phyloP scores from a whole-genome alignment of 1,140 invertebrate species.

The Drosophila pruinosa region DNA sequence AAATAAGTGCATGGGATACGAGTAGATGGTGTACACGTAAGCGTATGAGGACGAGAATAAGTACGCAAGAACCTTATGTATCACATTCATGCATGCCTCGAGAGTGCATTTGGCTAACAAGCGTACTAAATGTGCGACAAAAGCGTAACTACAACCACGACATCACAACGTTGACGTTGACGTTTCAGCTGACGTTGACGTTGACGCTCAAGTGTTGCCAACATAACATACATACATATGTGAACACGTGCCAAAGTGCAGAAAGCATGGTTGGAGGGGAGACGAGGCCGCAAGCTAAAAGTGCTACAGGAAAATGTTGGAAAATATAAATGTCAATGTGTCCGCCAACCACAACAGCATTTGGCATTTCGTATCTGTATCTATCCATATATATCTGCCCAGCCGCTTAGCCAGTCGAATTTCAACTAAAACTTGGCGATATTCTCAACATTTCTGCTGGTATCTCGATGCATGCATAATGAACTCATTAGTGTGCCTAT shows the following conservation, averaged over 20 bases:
- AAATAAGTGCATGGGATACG: slow-evolving; percentile 34
- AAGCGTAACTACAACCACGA: slow-evolving; percentile 36
- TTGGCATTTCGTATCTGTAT: slow-evolving; percentile 20
- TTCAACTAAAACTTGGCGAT: neutral
- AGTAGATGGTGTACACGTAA: neutral
- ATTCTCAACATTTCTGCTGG: neutral
- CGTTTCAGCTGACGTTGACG: slow-evolving; percentile 27
- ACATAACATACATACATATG: too few species aligned
- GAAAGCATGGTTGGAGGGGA: neutral
- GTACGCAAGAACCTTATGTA: slow-evolving; percentile 13
- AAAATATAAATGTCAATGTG: slow-evolving; percentile 19
- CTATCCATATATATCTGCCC: neutral
- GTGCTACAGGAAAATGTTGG: neutral
- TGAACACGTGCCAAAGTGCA: slow-evolving; percentile 7
- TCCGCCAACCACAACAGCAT: neutral
- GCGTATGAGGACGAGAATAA: slow-evolving; percentile 1
- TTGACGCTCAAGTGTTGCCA: slow-evolving; percentile 49
- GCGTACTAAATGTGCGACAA: slow-evolving; percentile 73
- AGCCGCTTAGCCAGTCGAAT: neutral
- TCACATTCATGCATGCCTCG: slow-evolving; percentile 40
- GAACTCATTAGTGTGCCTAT: slow-evolving; percentile 34
- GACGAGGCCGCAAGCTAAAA: slow-evolving; percentile 11
- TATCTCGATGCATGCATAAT: neutral
- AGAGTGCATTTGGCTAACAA: slow-evolving; percentile 76
- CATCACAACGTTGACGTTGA: slow-evolving; percentile 6